These are phyloP conservation scores for Orthosia cruda DNA, from an alignment of 2,888 invertebrate species.

Conservation along the genomic window DNA sequence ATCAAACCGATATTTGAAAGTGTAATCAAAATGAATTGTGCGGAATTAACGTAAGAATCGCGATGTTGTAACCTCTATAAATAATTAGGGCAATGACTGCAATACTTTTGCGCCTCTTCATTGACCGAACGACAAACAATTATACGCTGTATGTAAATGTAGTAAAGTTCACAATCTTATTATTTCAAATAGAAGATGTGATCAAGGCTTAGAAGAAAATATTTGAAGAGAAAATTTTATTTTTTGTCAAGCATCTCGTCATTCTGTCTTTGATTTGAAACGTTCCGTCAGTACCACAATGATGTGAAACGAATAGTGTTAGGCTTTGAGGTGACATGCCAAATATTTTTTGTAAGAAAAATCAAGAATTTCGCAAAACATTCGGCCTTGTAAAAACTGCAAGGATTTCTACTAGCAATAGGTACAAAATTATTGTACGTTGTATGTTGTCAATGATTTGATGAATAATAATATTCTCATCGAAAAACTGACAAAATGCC, in stretches of 20 bases:
- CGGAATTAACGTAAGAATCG: constrained; percentile 51
- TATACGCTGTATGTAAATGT: constrained; percentile 35
- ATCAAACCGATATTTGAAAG: background rate
- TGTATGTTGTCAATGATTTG: background rate
- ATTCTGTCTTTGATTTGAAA: constrained; percentile 53
- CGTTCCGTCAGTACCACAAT: constrained; percentile 43
- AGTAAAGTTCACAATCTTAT: constrained; percentile 50
- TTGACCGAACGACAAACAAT: constrained; percentile 41
- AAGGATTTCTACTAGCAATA: background rate
- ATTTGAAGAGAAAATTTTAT: constrained; percentile 21
- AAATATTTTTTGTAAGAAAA: constrained; percentile 10
- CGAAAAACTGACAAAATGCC: background rate
- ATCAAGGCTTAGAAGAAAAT: constrained; percentile 41
- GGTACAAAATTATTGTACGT: background rate
- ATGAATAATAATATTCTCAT: background rate
- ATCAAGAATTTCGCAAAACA: background rate
- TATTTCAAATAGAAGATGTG: constrained; percentile 24
- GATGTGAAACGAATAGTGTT: constrained; percentile 36
- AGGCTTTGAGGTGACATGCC: constrained; percentile 18
- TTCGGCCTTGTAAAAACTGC: background rate
- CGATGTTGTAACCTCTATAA: constrained; percentile 56
- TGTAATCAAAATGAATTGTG: constrained; percentile 38
- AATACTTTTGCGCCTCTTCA: constrained; percentile 48
- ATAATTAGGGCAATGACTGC: constrained; percentile 68
- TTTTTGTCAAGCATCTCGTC: constrained; percentile 44